Evolutionary conservation across 2,113 vertebrate genomes (phyloP), one percentile per base, ranked within the genome.

Genomic region (Nibea coibor): DNA sequence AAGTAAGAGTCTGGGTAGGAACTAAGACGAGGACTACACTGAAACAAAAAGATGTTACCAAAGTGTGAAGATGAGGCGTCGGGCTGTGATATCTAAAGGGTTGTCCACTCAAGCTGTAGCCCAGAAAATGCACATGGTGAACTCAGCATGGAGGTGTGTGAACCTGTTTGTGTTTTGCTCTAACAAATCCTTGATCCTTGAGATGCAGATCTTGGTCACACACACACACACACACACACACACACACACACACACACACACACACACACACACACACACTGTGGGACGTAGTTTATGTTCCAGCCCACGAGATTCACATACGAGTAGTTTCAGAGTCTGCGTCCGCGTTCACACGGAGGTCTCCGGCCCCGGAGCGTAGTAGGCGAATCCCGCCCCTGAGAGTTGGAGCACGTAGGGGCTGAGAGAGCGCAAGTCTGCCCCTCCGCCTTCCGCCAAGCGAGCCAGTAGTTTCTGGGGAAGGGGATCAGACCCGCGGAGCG

Each of bases 301-400:
- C 28, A 45, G 45, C 77, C 67, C 16, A 54, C 3, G 4, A 68
- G 48, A 67, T 43, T 72, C 78, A 42, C 51, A 8, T 19, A 61
- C 39, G 22, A 24, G 69, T 17, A 63, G n/a, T 84, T 69, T 63
- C 65, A 61, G 26, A 69, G 58, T 58, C 61, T 48, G 66, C 7
- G 10, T 53, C 26, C 57, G 47, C 48, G 78, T 86, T 93, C 90
- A 94, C 78, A 98, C 95, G 0, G 96, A 94, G 6, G 97, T 96
- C 94, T 97, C 96, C 72, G 95, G 94, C 87, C 95, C 95, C 42
- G 96, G 93, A 90, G 95, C 92, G 65, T 84, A 89, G 92, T 90
- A 94, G 86, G 85, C 85, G 54, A 93, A 95, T 35, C 93, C 88
- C 1, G 90, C 87, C 86, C 94, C 92, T 39, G 96, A 94, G 47